Conservation (phyloP, 2,113 vertebrate species). For the Brachyistius frenatus region DNA sequence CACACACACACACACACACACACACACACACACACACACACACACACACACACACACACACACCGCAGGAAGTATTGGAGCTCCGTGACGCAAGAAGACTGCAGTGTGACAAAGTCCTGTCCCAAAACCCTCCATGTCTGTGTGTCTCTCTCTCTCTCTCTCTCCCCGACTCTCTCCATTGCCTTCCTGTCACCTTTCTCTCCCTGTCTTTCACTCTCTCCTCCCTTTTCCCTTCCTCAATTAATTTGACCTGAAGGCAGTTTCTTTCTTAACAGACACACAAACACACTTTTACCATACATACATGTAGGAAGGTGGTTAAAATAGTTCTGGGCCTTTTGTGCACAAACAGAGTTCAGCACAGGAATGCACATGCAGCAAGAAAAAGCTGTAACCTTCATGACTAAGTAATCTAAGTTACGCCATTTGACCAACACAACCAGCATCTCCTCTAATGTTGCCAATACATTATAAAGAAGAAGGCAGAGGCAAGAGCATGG, state of each 20-base stretch:
- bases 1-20: constrained; percentile 44
- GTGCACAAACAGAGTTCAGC: no score
- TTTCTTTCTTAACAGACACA: neutral
- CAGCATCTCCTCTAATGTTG: no score
- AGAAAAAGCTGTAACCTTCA: no score
- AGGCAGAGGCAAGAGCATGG: no score
- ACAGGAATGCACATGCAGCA: no score
- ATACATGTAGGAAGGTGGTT: no score
- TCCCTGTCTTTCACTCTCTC: neutral
- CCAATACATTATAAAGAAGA: no score
- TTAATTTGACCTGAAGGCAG: neutral
- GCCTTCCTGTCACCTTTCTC: neutral
- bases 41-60: constrained; percentile 1
- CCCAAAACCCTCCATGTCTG: constrained; percentile 36
- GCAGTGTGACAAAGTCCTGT: constrained; percentile 60
- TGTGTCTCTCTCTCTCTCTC: constrained; percentile 3
- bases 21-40: constrained; percentile 8
- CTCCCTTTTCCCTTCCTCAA: neutral
- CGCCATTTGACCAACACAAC: no score
- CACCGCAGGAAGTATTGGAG: constrained; percentile 67
- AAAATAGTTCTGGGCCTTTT: no score
- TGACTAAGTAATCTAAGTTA: no score
- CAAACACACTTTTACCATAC: neutral
- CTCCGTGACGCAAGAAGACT: constrained; percentile 59
- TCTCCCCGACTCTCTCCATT: neutral